Base-by-base conservation (phyloP, 2,888 invertebrate species). In the Drosophila pegasa region DNA sequence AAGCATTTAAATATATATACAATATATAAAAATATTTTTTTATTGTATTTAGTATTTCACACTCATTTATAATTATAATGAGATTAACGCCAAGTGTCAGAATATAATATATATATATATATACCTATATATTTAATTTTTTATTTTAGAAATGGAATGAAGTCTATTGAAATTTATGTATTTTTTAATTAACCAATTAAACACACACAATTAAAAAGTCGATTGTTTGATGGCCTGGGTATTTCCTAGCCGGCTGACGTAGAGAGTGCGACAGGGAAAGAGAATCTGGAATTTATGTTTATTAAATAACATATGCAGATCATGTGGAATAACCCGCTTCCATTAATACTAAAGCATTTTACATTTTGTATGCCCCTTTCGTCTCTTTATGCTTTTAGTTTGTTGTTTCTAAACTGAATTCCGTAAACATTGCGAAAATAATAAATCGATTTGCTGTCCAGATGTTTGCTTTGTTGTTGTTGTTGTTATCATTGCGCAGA, bases 261-360 rank as follows among this genome's bases (percentile, higher is more conserved):
- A 12, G 18, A 29, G 16, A 29, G 45, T 3, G 29, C 2, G 27
- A 12, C 1, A 16, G 18, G 14, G 12, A n/a, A 0, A 7, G 20
- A 22, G 7, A 22, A 2, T 25, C 3, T 35, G 38, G 38, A 45
- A 66, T 54, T 29, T 43, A 58, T 70, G 47, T 54, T 37, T 55
- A 71, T 68, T 71, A 65, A 75, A 75, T 62, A 50, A 16, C 22
- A 75, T 64, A 68, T 61, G 58, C 58, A 38, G 27, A 59, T 62
- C 48, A 48, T 59, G 43, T 29, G 65, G 51, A 55, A 66, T 63
- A 64, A 52, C 63, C 63, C 55, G 35, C 50, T 43, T 63, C 27
- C 8, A 66, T 57, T 66, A 50, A 20, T 4, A 20, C 47, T 14
- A 20, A 18, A 22, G 41, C 27, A 10, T 45, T 45, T 45, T 27